These are phyloP conservation scores for Esperia sulphurella DNA, from an alignment of 2,888 invertebrate genomes.

Conservation along the genomic window DNA sequence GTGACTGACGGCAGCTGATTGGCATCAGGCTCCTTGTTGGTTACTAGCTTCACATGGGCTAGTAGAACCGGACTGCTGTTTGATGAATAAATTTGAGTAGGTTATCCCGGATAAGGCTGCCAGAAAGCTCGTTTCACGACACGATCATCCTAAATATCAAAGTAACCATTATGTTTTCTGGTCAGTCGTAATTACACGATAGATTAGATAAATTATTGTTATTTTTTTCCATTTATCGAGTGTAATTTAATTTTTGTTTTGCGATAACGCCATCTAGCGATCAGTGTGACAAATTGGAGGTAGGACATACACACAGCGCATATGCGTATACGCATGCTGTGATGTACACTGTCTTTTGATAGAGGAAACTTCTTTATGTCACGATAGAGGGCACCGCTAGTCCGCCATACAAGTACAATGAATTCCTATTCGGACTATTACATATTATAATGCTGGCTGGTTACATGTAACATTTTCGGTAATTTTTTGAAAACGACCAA, in stretches of 20 bases:
- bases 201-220: too few species aligned
- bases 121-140: not conserved
- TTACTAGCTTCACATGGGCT: slow-evolving; percentile 34
- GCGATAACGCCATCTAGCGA: slow-evolving; percentile 38
- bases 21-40: slow-evolving; percentile 38
- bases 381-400: too few species aligned
- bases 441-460: too few species aligned
- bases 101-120: slow-evolving; percentile 19
- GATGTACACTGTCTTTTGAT: too few species aligned
- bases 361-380: too few species aligned
- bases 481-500: too few species aligned
- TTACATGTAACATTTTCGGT: too few species aligned
- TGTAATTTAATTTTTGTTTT: not conserved
- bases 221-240: too few species aligned
- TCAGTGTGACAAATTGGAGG: not conserved
- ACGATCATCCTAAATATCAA: not conserved
- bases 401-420: too few species aligned
- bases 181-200: too few species aligned
- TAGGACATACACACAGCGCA: not conserved
- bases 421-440: too few species aligned
- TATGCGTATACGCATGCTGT: not conserved
- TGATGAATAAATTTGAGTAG: slow-evolving; percentile 45
- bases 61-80: slow-evolving; percentile 39
- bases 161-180: not conserved
- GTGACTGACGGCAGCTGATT: slow-evolving; percentile 61